Percentiles rank a stretch among this genome's conserved stretches.
These are phyloP conservation scores for Oligia fasciuncula DNA, from an alignment of 2,888 invertebrate genomes.

Conservation along the genomic window DNA sequence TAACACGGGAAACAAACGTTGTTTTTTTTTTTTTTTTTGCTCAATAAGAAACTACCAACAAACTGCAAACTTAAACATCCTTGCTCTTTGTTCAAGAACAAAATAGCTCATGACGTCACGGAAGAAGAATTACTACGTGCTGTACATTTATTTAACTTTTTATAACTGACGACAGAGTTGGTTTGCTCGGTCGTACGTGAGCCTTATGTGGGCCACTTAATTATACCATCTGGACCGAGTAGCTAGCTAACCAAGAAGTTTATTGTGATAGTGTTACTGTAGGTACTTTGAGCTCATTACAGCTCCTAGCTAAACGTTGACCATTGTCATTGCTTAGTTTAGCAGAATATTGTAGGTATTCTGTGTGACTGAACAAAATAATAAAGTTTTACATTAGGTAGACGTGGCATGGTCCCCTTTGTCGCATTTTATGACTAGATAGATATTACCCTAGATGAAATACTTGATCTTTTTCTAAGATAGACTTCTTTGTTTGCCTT, in stretches of 20 bases:
- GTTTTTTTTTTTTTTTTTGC: not conserved
- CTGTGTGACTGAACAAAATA: constrained; percentile 1
- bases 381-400: not conserved
- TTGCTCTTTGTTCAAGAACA: constrained; percentile 17
- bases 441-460: not conserved
- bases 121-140: constrained; percentile 28
- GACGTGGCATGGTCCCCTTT: not conserved
- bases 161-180: constrained; percentile 36
- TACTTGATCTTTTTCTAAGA: not conserved
- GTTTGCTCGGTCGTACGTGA: constrained; percentile 44
- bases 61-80: constrained; percentile 3
- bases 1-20: too few species aligned
- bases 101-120: constrained; percentile 28
- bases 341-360: constrained; percentile 29
- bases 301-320: constrained; percentile 28
- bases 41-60: constrained; percentile 3
- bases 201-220: constrained; percentile 42
- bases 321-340: constrained; percentile 32
- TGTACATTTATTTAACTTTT: constrained; percentile 51
- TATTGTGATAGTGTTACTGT: constrained; percentile 37
- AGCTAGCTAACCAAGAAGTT: constrained; percentile 37
- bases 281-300: constrained; percentile 31
- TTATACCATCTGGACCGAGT: constrained; percentile 33
- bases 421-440: not conserved
- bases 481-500: not conserved